A percentile compares a stretch with the other conserved stretches of the same genome.
These are phyloP conservation scores for Erannis defoliaria DNA, from an alignment of 2,888 invertebrate genomes.

Conservation along the genomic window DNA sequence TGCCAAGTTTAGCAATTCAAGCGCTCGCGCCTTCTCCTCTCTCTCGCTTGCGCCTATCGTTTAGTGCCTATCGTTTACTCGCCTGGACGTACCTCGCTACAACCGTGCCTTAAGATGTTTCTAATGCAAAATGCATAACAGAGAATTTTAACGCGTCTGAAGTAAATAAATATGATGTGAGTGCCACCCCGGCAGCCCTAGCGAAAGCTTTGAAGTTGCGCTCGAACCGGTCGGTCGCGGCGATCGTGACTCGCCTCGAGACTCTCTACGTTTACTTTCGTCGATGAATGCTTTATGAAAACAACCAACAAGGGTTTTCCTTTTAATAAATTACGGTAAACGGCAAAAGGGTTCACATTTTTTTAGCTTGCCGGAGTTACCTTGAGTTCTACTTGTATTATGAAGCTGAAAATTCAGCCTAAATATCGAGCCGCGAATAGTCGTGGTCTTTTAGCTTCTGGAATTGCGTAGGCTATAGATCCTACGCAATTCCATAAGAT, in stretches of 20 bases:
- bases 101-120: not conserved
- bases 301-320: constrained; percentile 12
- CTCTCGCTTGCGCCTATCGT: too few species aligned
- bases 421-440: too few species aligned
- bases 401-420: too few species aligned
- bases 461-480: not conserved
- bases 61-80: too few species aligned
- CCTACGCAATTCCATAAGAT: too few species aligned
- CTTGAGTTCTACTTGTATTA: not conserved
- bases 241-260: constrained; percentile 23
- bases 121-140: not conserved
- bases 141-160: not conserved
- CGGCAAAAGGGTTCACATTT: not conserved
- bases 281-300: constrained; percentile 20
- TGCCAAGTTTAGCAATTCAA: too few species aligned
- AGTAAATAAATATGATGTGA: constrained; percentile 3
- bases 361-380: not conserved
- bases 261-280: constrained; percentile 9
- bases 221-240: constrained; percentile 52
- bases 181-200: constrained; percentile 47
- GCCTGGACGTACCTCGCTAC: too few species aligned
- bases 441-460: not conserved
- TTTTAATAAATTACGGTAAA: constrained; percentile 10
- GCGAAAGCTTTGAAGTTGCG: constrained; percentile 56
- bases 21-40: too few species aligned